phyloP scores from a whole-genome alignment of 2,888 invertebrate species.

The Cyaniris semiargus region DNA sequence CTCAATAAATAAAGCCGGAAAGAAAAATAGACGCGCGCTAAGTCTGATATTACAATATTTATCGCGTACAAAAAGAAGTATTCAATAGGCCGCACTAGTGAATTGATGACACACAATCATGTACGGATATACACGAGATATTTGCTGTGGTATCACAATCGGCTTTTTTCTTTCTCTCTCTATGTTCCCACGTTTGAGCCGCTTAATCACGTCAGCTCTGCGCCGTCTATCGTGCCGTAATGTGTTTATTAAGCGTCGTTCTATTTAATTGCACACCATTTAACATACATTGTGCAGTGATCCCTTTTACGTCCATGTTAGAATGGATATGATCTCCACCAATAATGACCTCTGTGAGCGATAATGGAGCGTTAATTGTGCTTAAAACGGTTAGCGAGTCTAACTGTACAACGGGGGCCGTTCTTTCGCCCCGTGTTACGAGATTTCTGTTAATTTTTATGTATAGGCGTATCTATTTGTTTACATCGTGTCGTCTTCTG shows the following conservation, averaged over 20 bases:
- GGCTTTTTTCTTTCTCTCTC: slow-evolving; percentile 59
- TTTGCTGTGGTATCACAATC: slow-evolving; percentile 32
- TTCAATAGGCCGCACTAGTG: slow-evolving; percentile 18
- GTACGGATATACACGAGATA: slow-evolving; percentile 28
- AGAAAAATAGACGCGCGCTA: slow-evolving; percentile 13
- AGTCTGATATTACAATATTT: slow-evolving; percentile 23
- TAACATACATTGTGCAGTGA: slow-evolving; percentile 71
- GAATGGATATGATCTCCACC: slow-evolving; percentile 54
- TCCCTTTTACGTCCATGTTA: slow-evolving; percentile 61
- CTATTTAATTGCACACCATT: slow-evolving; percentile 72
- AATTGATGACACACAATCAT: slow-evolving; percentile 31
- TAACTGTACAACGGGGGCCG: slow-evolving; percentile 17
- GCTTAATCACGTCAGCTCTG: slow-evolving; percentile 68
- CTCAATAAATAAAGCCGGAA: neutral
- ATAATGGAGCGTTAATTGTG: slow-evolving; percentile 38
- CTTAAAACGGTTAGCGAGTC: slow-evolving; percentile 33
- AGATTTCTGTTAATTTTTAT: slow-evolving; percentile 34
- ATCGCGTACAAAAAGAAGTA: slow-evolving; percentile 27
- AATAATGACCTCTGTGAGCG: slow-evolving; percentile 51
- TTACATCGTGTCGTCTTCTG: slow-evolving; percentile 53
- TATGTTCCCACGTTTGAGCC: slow-evolving; percentile 73
- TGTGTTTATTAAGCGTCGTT: slow-evolving; percentile 77
- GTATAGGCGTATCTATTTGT: slow-evolving; percentile 48
- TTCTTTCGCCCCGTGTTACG: slow-evolving; percentile 22
- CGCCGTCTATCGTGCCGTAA: slow-evolving; percentile 73